phyloP scores from a whole-genome alignment of 2,888 invertebrate species.

The Euproctis similis region DNA sequence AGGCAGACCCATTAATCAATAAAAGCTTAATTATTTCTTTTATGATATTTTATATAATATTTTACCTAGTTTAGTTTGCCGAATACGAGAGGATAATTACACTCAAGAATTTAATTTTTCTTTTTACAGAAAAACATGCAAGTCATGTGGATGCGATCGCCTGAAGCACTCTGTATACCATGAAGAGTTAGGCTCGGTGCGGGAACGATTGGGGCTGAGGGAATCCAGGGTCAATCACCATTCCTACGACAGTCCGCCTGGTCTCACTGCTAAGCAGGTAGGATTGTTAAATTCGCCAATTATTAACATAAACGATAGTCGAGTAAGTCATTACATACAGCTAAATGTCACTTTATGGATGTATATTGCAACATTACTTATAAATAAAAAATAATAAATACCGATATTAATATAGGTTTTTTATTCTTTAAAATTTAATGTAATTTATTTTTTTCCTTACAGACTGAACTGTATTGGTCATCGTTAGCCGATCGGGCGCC shows the following conservation, averaged over 20 bases:
- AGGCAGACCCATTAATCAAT: no score
- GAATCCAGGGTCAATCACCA: slow-evolving; percentile 62
- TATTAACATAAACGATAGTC: neutral
- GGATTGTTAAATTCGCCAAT: no score
- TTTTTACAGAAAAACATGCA: slow-evolving; percentile 91
- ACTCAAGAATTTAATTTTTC: slow-evolving; percentile 7
- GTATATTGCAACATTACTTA: no score
- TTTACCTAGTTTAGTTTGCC: no score
- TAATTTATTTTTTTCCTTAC: slow-evolving; percentile 37
- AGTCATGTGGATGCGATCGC: slow-evolving; percentile 92
- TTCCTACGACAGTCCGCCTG: slow-evolving; percentile 81
- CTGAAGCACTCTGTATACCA: slow-evolving; percentile 93
- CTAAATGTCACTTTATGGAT: no score
- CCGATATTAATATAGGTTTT: no score
- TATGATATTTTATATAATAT: no score
- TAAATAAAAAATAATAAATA: no score
- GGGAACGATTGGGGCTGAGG: slow-evolving; percentile 82
- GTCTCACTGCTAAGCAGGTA: slow-evolving; percentile 82
- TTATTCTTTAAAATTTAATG: no score
- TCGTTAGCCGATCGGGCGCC: slow-evolving; percentile 84
- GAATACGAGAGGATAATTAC: no score
- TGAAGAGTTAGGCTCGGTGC: slow-evolving; percentile 88
- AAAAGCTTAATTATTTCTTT: no score
- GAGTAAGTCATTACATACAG: neutral
- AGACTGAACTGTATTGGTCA: slow-evolving; percentile 95